Evolutionary conservation across 1,140 invertebrate genomes (phyloP), one percentile per base, ranked within the genome.

Genomic region (Hormaphis cornu): DNA sequence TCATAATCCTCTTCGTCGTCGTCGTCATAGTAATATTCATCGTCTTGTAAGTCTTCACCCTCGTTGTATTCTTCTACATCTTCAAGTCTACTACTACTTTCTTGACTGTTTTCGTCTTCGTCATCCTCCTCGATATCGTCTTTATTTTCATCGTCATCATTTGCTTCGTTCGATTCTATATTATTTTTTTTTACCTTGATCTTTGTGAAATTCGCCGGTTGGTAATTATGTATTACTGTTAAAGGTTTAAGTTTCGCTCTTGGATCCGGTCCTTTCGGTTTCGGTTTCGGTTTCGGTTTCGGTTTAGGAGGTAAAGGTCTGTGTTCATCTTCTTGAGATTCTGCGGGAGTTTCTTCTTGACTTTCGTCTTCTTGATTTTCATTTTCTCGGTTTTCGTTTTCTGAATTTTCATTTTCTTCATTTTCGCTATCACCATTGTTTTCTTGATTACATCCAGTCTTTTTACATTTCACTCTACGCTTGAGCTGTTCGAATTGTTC

Each of bases 361-460:
- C 42, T 70, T 35, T 72, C 61, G 7, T 44, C 58, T 28, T 63
- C 46, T 44, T 46, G 52, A 40, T 44, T 44, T 58, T 53, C 48
- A 22, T 73, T 72, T 50, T 76, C 76, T 58, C 77, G 75, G 69
- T 73, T 71, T 61, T 80, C 74, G 42, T 73, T 72, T 70, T 76
- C 80, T n/a, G n/a, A n/a, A n/a, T n/a, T n/a, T 59, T 80, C 79
- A 71, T 81, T 80, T 74, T 81, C 79, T 72, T 81, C 76, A 72
- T 82, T 46, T 30, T 53, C 52, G 33, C 52, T 18, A 20, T 71
- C 46, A 46, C 40, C 24, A 33, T 40, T 44, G 30, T 71, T 66
- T 16, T 53, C 37, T 28, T 58, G 20, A 35, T n/a, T n/a, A 58
- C 35, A 56, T 12, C 26, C 37, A 59, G 24, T 58, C 14, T 16